These are phyloP conservation scores for Tetranychus truncatus DNA, from an alignment of 2,888 invertebrate species.

Conservation along the genomic window DNA sequence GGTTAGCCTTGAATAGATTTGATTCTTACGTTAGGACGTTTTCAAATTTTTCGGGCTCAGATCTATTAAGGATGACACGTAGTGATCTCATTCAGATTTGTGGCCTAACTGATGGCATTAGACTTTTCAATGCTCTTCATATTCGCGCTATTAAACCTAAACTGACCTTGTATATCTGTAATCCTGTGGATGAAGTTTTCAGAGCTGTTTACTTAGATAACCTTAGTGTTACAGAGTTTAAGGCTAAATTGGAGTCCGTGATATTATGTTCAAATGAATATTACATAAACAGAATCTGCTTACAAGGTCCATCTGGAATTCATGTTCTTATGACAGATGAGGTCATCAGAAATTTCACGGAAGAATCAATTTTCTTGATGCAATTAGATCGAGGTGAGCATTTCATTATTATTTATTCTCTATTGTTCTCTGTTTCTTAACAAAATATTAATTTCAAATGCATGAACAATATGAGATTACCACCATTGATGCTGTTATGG, in stretches of 20 bases:
- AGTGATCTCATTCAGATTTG: constrained; percentile 87
- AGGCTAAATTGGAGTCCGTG: constrained; percentile 45
- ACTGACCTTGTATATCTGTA: constrained; percentile 61
- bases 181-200: constrained; percentile 47
- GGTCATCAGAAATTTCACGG: constrained; percentile 59
- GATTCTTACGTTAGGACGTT: constrained; percentile 54
- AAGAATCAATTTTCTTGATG: constrained; percentile 51
- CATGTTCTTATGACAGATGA: constrained; percentile 67
- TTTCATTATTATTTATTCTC: no score
- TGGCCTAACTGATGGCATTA: constrained; percentile 78
- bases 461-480: not conserved
- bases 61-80: constrained; percentile 66
- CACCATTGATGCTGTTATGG: not conserved
- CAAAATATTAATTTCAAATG: not conserved
- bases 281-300: constrained; percentile 44
- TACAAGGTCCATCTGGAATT: constrained; percentile 65
- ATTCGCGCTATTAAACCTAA: constrained; percentile 57
- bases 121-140: constrained; percentile 72
- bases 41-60: constrained; percentile 66
- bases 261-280: constrained; percentile 33
- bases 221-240: constrained; percentile 46
- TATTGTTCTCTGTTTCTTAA: not conserved
- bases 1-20: constrained; percentile 63
- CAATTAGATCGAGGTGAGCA: constrained; percentile 40
- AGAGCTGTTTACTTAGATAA: constrained; percentile 61